These are phyloP conservation scores for Anagrus nilaparvatae DNA, from an alignment of 1,140 invertebrate genomes.

Conservation along the genomic window DNA sequence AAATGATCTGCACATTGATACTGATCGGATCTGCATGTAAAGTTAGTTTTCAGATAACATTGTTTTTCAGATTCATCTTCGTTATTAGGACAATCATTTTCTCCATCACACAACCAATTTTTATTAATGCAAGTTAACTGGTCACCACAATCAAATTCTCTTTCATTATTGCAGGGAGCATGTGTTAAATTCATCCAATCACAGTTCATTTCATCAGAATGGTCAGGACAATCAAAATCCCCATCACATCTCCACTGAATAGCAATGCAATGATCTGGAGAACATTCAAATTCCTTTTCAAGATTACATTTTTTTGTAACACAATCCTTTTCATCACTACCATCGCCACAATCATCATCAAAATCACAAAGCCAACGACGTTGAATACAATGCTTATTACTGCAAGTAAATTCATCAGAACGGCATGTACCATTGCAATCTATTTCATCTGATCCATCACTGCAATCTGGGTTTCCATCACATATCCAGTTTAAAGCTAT, in stretches of 20 bases:
- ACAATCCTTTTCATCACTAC: constrained; percentile 71
- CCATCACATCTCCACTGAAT: constrained; percentile 76
- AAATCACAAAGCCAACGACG: constrained; percentile 79
- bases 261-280: constrained; percentile 54
- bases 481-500: constrained; percentile 87
- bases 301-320: constrained; percentile 54
- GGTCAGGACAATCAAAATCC: constrained; percentile 71
- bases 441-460: constrained; percentile 78
- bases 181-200: constrained; percentile 6
- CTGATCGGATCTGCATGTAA: constrained; percentile 71
- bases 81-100: constrained; percentile 73
- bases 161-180: no score
- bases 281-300: constrained; percentile 60
- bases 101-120: constrained; percentile 79
- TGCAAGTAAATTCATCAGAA: constrained; percentile 81
- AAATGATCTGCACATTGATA: constrained; percentile 71
- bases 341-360: constrained; percentile 78
- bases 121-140: constrained; percentile 76
- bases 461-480: constrained; percentile 77
- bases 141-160: constrained; percentile 79
- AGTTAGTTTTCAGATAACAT: constrained; percentile 63
- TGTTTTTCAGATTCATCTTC: constrained; percentile 60
- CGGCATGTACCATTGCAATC: constrained; percentile 82
- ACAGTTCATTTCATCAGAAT: constrained; percentile 66
- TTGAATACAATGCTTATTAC: constrained; percentile 80